These are phyloP conservation scores for Carterocephalus palaemon DNA, from an alignment of 2,888 invertebrate species.

Conservation along the genomic window DNA sequence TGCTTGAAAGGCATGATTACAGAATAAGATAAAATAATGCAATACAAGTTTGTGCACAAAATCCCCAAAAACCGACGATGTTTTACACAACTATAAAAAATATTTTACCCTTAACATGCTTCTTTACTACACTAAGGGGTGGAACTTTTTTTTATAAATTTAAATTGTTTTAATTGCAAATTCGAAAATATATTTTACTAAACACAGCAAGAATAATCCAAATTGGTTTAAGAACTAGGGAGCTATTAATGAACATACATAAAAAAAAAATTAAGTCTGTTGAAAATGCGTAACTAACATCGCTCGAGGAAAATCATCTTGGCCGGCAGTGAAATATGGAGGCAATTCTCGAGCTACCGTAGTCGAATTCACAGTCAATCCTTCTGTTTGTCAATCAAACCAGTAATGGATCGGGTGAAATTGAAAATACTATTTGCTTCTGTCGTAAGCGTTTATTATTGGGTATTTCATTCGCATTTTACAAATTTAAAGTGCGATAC, in stretches of 20 bases:
- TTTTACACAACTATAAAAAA: too few species aligned
- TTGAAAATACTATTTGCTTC: constrained; percentile 58
- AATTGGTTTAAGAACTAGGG: background rate
- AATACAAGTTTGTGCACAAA: too few species aligned
- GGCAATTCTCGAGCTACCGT: constrained; percentile 62
- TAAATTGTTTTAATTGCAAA: too few species aligned
- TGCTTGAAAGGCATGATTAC: too few species aligned
- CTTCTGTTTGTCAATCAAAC: constrained; percentile 63
- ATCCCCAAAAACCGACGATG: too few species aligned
- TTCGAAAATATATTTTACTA: constrained; percentile 39
- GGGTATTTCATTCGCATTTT: background rate
- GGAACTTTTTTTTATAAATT: too few species aligned
- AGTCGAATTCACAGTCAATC: constrained; percentile 51
- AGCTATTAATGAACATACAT: constrained; percentile 8
- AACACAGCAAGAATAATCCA: background rate
- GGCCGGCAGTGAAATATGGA: constrained; percentile 68
- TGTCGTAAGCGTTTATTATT: constrained; percentile 10
- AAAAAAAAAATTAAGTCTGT: constrained; percentile 47
- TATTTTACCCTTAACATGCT: too few species aligned
- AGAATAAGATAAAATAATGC: too few species aligned
- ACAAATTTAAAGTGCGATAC: too few species aligned
- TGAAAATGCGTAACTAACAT: too few species aligned
- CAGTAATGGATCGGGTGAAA: constrained; percentile 50
- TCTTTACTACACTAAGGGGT: too few species aligned
- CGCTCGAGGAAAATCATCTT: constrained; percentile 55